These are phyloP conservation scores for Eufriesea mexicana DNA, from an alignment of 1,140 invertebrate species.

Conservation along the genomic window DNA sequence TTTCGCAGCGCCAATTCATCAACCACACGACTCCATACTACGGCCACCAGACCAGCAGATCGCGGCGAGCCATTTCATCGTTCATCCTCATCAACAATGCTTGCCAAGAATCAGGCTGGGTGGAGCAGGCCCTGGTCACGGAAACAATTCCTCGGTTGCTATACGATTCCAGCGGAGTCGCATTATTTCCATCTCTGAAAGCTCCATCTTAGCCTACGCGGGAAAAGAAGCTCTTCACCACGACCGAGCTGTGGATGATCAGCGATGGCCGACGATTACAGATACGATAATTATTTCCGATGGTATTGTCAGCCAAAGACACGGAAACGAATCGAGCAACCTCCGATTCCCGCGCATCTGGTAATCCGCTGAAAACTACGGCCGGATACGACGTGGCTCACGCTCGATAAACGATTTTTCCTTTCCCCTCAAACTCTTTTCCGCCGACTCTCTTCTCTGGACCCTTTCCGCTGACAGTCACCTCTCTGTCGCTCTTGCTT, in stretches of 20 bases:
- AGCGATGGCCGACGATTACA: constrained; percentile 48
- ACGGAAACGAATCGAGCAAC: constrained; percentile 52
- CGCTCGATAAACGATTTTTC: constrained; percentile 38
- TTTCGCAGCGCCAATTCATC: constrained; percentile 74
- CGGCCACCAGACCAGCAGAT: constrained; percentile 55
- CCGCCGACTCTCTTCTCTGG: not conserved
- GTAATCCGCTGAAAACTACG: constrained; percentile 25
- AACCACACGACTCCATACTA: constrained; percentile 64
- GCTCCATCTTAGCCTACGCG: constrained; percentile 6
- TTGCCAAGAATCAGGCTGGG: constrained; percentile 70
- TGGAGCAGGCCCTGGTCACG: constrained; percentile 44
- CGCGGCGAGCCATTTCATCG: constrained; percentile 69
- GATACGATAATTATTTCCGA: constrained; percentile 61
- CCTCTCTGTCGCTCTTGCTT: not conserved
- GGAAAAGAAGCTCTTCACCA: constrained; percentile 29
- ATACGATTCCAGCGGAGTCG: constrained; percentile 60
- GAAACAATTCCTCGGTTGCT: constrained; percentile 61
- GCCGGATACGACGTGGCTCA: constrained; percentile 28
- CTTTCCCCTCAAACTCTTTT: not conserved
- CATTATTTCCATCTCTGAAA: constrained; percentile 59
- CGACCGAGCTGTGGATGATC: constrained; percentile 50
- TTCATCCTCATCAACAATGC: constrained; percentile 77
- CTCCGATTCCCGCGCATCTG: constrained; percentile 38
- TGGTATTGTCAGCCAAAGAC: constrained; percentile 24
- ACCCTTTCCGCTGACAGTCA: too few species aligned